Evolutionary conservation across 1,140 invertebrate species (phyloP).

Genomic region (Drosophila leontia): DNA sequence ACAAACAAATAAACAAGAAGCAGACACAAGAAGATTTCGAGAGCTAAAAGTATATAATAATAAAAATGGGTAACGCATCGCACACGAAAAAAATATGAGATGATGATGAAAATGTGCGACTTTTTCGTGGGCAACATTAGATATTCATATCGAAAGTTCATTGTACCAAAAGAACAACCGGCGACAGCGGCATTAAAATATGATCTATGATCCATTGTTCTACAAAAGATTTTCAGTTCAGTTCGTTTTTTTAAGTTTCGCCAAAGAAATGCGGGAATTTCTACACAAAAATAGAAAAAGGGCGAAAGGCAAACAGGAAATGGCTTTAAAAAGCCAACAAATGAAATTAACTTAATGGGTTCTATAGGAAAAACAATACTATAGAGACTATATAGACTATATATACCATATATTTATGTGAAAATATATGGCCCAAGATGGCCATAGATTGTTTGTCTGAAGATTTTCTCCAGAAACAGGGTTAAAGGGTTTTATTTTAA

Average conservation of each 20-base stretch:
- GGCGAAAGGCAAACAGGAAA: slow-evolving; percentile 23
- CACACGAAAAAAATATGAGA: slow-evolving; percentile 22
- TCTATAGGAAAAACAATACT: slow-evolving; percentile 21
- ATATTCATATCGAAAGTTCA: slow-evolving; percentile 76
- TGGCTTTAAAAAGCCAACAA: slow-evolving; percentile 24
- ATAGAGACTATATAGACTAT: not conserved
- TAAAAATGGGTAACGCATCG: slow-evolving; percentile 57
- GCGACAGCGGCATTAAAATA: slow-evolving; percentile 65
- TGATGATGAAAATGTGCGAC: slow-evolving; percentile 57
- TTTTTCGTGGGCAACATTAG: slow-evolving; percentile 28
- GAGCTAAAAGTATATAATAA: slow-evolving; percentile 34
- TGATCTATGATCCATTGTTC: slow-evolving; percentile 83
- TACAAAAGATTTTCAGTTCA: slow-evolving; percentile 40
- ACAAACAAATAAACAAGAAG: slow-evolving; percentile 21
- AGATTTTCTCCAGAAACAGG: not conserved
- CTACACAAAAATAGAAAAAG: not conserved
- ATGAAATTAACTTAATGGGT: slow-evolving; percentile 39
- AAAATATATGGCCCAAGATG: not conserved
- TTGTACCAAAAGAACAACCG: slow-evolving; percentile 63
- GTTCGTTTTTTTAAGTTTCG: slow-evolving; percentile 9
- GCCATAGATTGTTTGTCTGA: not conserved
- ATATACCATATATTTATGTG: not conserved
- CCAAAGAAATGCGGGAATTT: slow-evolving; percentile 39
- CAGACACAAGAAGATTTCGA: slow-evolving; percentile 47
- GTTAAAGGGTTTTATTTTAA: not conserved